Evolutionary conservation across 92 coral and sea anemone genomes (phyloP).

Genomic region (Isaurus tuberculatus): DNA sequence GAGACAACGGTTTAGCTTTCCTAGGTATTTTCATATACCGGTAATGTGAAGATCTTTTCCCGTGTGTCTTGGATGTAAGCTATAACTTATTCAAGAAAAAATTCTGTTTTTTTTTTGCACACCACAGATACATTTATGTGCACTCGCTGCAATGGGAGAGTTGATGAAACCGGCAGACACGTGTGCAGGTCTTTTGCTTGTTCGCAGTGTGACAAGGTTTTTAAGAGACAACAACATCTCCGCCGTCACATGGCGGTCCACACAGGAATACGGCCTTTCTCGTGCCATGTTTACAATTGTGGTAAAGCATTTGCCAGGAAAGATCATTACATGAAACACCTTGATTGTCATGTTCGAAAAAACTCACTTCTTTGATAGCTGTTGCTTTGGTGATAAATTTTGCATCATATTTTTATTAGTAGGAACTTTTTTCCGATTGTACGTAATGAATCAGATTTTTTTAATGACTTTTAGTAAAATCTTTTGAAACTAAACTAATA

Average conservation of each 20-base stretch:
- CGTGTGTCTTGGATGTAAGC: too few species aligned
- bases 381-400: neutral
- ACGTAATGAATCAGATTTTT: too few species aligned
- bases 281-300: constrained; percentile 46
- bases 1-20: too few species aligned
- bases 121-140: constrained; percentile 8
- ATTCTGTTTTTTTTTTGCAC: constrained; percentile 5
- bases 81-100: neutral
- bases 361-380: neutral
- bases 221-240: constrained; percentile 20
- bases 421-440: too few species aligned
- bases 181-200: constrained; percentile 24
- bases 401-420: too few species aligned
- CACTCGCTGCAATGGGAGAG: constrained; percentile 19
- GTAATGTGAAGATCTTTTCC: too few species aligned
- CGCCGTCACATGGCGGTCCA: constrained; percentile 45
- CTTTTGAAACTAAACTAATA: too few species aligned
- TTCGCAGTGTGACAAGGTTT: constrained; percentile 6
- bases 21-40: too few species aligned
- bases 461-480: too few species aligned
- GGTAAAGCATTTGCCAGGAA: constrained; percentile 58
- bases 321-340: constrained; percentile 48
- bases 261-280: constrained; percentile 60
- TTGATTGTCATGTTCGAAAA: constrained; percentile 13
- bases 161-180: neutral